Evolutionary conservation across 2,888 invertebrate species (phyloP).

Genomic region (Sicus ferrugineus): DNA sequence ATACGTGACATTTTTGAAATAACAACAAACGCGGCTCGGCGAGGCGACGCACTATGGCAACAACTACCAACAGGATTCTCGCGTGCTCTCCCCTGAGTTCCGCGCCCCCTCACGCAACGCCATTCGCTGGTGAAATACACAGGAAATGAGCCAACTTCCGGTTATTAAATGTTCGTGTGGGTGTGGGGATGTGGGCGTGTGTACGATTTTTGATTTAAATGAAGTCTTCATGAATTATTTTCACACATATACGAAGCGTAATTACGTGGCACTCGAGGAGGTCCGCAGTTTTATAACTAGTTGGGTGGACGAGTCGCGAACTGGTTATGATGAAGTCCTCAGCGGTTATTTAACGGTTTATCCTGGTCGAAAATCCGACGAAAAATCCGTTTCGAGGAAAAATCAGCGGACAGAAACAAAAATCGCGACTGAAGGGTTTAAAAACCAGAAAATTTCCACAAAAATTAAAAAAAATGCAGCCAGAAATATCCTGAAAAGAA

Average conservation of each 20-base stretch:
- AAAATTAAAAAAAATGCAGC: no score
- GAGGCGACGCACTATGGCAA: background rate
- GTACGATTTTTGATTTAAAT: background rate
- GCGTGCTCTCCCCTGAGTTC: no score
- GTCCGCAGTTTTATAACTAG: background rate
- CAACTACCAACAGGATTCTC: background rate
- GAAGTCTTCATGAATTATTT: background rate
- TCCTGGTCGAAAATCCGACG: background rate
- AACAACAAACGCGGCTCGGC: conserved; percentile 27
- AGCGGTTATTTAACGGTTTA: no score
- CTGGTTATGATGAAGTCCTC: background rate
- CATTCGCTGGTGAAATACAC: background rate
- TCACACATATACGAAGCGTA: background rate
- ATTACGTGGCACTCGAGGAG: no score
- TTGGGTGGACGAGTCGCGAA: background rate
- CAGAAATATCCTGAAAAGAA: no score
- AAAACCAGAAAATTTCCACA: no score
- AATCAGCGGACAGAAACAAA: no score
- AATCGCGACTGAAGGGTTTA: no score
- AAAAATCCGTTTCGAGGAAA: no score
- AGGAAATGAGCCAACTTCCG: conserved; percentile 31
- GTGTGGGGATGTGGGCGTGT: background rate
- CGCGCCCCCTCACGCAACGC: background rate
- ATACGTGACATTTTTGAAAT: conserved; percentile 41
- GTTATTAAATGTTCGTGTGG: conserved; percentile 23